Percentiles rank a stretch among this genome's conserved stretches.
These are phyloP conservation scores for Diabrotica undecimpunctata DNA, from an alignment of 1,140 invertebrate genomes.

Conservation along the genomic window DNA sequence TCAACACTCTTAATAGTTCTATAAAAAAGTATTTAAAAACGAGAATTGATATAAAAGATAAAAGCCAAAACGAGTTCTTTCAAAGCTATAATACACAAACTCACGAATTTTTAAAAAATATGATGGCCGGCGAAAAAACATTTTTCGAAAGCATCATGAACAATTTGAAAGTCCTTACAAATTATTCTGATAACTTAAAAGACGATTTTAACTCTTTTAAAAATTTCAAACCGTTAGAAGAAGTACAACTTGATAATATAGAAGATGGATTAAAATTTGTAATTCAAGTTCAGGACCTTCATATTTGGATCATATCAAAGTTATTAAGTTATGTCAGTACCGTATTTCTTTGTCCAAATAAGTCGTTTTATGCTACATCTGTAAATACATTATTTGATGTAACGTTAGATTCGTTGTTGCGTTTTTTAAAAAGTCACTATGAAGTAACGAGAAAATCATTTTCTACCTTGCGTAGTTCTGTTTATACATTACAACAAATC, in stretches of 20 bases:
- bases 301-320: conserved; percentile 24
- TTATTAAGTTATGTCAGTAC: conserved; percentile 28
- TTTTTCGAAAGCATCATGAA: conserved; percentile 12
- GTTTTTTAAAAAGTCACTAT: conserved; percentile 6
- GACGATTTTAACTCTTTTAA: conserved; percentile 22
- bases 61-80: not conserved
- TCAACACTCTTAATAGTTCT: conserved; percentile 19
- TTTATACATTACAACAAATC: conserved; percentile 19
- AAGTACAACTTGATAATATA: not conserved
- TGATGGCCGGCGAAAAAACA: not conserved
- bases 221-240: not conserved
- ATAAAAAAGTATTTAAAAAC: conserved; percentile 23
- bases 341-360: conserved; percentile 9
- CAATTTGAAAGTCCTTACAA: not conserved
- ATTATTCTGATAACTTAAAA: conserved; percentile 5
- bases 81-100: conserved; percentile 11
- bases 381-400: conserved; percentile 15
- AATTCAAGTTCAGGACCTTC: conserved; percentile 20
- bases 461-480: conserved; percentile 17
- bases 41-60: conserved; percentile 12
- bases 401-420: conserved; percentile 10
- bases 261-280: not conserved
- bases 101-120: conserved; percentile 14
- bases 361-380: not conserved
- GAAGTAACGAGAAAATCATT: conserved; percentile 19